Evolutionary conservation across 2,888 invertebrate species (phyloP), one percentile per base, ranked within the genome.

Genomic region (Bembecia ichneumoniformis): DNA sequence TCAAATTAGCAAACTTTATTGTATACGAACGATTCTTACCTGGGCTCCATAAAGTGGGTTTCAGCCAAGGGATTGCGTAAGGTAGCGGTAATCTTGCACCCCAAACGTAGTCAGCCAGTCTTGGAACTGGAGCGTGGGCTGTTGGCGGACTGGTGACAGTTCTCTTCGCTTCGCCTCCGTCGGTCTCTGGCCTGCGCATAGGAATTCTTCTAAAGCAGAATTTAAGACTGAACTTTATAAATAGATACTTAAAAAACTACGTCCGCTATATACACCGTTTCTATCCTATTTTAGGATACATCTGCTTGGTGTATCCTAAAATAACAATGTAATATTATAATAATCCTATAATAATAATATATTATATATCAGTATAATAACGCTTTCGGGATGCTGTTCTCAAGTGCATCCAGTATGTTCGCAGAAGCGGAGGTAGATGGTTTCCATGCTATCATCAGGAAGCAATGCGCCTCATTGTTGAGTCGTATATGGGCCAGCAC

Each of bases 21-120:
- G 9, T 9, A 28, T 9, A 28, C 28, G 9, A 35, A 16, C 10
- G 36, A 34, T 40, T 28, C 62, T 65, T 50, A 84, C 86, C 84
- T 48, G 86, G 86, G 0, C 78, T 71, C 86, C 86, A 86, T 7
- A 86, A 59, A 0, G 83, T 89, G 47, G 88, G 88, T 62, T 91
- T 93, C 52, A 89, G 82, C 93, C 89, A 94, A 0, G 92, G 90
- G 72, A 93, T 84, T 0, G 91, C 89, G 56, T 93, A 92, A 0
- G 93, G 91, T 57, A 93, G 89, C 0, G 91, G 90, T 51, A 87
- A 65, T n/a, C 88, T 63, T 47, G 91, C 91, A 1, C 92, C 90
- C 92, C 94, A 95, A 63, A 95, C 93, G 62, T 94, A 94, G 77
- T 95, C 95, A 71, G 95, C 94, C 7, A 94, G 91, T 1, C 93